Evolutionary conservation across 2,113 vertebrate species (phyloP), one percentile per base, ranked within the genome.

Genomic region (Bombycilla garrulus): DNA sequence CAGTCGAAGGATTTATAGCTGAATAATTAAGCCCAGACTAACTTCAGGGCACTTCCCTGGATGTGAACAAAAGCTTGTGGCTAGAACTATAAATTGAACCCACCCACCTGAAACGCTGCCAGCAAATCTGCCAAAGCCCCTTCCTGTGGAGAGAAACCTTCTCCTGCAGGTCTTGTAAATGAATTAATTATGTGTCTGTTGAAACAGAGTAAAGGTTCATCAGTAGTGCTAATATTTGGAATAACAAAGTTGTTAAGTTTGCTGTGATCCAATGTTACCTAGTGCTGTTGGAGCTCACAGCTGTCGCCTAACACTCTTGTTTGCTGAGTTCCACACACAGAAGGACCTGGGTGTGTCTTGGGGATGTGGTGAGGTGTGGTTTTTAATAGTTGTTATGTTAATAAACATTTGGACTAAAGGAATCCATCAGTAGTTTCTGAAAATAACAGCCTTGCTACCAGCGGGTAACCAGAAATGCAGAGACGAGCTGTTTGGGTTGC

Each of bases 111-210:
- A 96, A 95, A 72, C 0, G 2, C 74, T 90, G 95, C 93, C 93
- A 97, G 64, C 73, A 95, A 81, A 93, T 95, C 89, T 93, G 85
- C 88, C 77, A 79, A 50, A 53, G 53, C 36, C 69, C 33, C 62
- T 88, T 95, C 70, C 76, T 87, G 48, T 70, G 71, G 94, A 91
- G 87, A 62, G 77, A 81, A 79, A 84, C 84, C 67, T 85, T 72
- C 95, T 77, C 85, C 95, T 82, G 93, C 93, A 88, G 88, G 78
- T 96, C 77, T 82, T 65, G 91, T 79, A 96, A 88, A 92, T 94
- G 78, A 83, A 70, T 95, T 92, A 95, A 92, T 96, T 93, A 90
- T 69, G 64, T 85, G 83, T 77, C 60, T 78, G 81, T 92, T 90
- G 84, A 76, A 93, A 90, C 90, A 60, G 92, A 79, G 61, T 64